phyloP scores from a whole-genome alignment of 2,797 vertebrate genomes.

The Sciurus vulgaris region DNA sequence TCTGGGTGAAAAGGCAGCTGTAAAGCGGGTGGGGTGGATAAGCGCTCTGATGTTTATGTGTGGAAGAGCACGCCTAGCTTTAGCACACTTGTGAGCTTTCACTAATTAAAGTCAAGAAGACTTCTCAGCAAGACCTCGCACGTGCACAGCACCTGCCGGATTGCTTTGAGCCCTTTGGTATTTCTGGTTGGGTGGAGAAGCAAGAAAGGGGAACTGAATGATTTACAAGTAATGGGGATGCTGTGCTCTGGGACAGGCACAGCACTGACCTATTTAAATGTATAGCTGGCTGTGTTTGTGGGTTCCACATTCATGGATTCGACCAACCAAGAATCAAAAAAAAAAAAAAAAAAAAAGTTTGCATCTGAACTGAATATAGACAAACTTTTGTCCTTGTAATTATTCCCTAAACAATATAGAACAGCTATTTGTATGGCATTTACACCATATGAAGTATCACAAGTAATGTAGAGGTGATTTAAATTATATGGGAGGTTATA shows the following conservation, averaged over 20 bases:
- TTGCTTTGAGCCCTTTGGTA: not conserved
- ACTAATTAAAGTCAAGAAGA: not conserved
- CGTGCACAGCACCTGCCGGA: not conserved
- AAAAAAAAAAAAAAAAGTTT: not conserved
- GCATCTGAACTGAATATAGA: not conserved
- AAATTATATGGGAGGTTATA: not conserved
- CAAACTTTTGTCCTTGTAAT: not conserved
- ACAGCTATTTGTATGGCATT: not conserved
- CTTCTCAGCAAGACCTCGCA: not conserved
- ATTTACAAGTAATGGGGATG: too few species aligned
- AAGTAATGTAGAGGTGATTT: not conserved
- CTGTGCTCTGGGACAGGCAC: not conserved
- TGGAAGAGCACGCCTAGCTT: not conserved
- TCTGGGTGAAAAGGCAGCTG: not conserved
- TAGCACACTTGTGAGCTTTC: not conserved
- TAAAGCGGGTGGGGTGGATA: not conserved
- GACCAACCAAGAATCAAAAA: not conserved
- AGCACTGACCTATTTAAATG: not conserved
- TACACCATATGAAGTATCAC: not conserved
- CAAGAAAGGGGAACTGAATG: not conserved
- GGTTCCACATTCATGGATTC: not conserved
- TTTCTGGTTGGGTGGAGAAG: not conserved
- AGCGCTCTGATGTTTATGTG: not conserved
- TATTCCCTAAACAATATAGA: not conserved
- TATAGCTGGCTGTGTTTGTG: not conserved